Conservation (phyloP, 2,113 vertebrate genomes). For the Myrmecophaga tridactyla region DNA sequence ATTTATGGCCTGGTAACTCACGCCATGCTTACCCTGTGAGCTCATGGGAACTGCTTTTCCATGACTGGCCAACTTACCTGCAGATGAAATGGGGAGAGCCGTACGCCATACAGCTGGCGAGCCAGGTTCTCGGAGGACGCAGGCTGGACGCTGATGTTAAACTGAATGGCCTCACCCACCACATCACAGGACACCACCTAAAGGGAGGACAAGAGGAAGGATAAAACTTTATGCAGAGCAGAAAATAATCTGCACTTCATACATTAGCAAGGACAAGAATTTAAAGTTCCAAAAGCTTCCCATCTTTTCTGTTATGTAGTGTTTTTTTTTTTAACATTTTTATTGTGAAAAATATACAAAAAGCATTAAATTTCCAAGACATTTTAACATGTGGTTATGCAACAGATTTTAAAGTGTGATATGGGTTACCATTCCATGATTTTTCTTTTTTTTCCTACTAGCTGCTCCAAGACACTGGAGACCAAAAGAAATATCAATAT, state of each 20-base stretch:
- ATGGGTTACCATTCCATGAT: too few species aligned
- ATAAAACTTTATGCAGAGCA: neutral
- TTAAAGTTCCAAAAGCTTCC: neutral
- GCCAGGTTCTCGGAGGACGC: neutral
- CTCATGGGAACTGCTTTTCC: fast-evolving
- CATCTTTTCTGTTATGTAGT: fast-evolving
- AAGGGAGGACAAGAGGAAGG: neutral
- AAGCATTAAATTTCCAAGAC: too few species aligned
- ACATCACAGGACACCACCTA: slow-evolving; percentile 90
- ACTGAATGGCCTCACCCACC: slow-evolving; percentile 87
- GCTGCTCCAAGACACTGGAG: too few species aligned
- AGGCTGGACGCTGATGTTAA: slow-evolving; percentile 80
- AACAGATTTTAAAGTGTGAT: too few species aligned
- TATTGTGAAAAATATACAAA: too few species aligned
- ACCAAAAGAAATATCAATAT: too few species aligned
- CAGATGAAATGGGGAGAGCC: slow-evolving; percentile 88
- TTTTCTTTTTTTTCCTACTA: too few species aligned
- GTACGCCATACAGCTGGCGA: slow-evolving; percentile 82
- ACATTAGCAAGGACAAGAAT: neutral
- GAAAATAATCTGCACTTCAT: neutral
- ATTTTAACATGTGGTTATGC: too few species aligned
- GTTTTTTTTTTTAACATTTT: too few species aligned
- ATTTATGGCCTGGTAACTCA: neutral
- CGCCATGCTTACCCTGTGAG: fast-evolving
- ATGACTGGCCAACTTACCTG: slow-evolving; percentile 84